Evolutionary conservation across 2,888 invertebrate genomes (phyloP), one percentile per base, ranked within the genome.

Genomic region (Eurois occulta): DNA sequence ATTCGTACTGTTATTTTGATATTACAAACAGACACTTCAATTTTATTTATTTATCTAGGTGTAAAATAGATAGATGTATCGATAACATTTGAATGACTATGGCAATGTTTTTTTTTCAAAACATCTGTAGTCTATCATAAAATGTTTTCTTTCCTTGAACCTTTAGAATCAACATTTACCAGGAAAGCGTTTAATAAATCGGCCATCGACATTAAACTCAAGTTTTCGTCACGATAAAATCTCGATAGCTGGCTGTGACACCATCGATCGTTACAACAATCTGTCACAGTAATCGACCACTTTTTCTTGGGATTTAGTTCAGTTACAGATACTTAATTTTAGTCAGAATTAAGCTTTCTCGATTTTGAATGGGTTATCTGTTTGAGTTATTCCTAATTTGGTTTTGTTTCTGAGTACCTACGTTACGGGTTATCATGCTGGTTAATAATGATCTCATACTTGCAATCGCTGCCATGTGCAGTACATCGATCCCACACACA

Each of bases 291-390:
- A 83, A 83, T 68, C 70, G 65, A 71, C 35, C 60, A 73, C 52
- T 72, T 74, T 81, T 80, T 80, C 43, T 60, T 10, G 5, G 52
- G 81, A 67, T 73, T 85, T 74, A 74, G 38, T 67, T 52, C 58
- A 72, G 18, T 81, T 72, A 84, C 62, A 72, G 21, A 43, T 35
- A 64, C 62, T 81, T 85, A 64, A 67, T 74, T 74, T 85, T n/a
- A 67, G 74, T 69, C 46, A 52, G 60, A 52, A 66, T 28, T 58
- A 52, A 74, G 58, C 62, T 77, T 35, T 46, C 18, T 72, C 60
- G 69, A 75, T 82, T 76, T 66, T 67, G 32, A 64, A 68, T n/a
- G 43, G 21, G 43, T 64, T 67, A 75, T 75, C 75, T 55, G 18
- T 32, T 60, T 32, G 55, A 52, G 28, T 66, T 16, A 35, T 16